These are phyloP conservation scores for Papilio helenus DNA, from an alignment of 1,140 invertebrate genomes.

Conservation along the genomic window DNA sequence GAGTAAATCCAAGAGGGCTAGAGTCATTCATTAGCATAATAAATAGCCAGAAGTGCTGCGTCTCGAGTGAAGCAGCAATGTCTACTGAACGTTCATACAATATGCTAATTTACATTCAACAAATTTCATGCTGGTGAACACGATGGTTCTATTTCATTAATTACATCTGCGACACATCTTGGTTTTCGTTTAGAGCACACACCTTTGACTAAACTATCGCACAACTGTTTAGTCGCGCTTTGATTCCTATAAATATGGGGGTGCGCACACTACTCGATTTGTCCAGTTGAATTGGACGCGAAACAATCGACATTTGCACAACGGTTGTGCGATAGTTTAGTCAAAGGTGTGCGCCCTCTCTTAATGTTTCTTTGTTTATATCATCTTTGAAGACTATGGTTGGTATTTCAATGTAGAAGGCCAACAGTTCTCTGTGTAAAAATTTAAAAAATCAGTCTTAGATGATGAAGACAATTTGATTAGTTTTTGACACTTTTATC, in stretches of 20 bases:
- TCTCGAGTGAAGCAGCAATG: conserved; percentile 51
- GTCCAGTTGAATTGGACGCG: no score
- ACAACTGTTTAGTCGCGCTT: no score
- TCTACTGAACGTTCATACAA: conserved; percentile 57
- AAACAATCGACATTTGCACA: no score
- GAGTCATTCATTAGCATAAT: conserved; percentile 70
- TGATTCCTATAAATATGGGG: no score
- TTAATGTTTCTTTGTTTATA: conserved; percentile 1
- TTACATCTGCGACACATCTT: not conserved
- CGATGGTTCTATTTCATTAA: conserved; percentile 13
- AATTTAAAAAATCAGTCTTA: no score
- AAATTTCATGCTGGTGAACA: conserved; percentile 50
- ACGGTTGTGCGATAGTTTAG: no score
- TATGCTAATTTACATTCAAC: conserved; percentile 65
- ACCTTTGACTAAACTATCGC: no score
- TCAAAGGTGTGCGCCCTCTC: no score
- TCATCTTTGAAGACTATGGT: not conserved
- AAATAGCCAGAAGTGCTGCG: conserved; percentile 58
- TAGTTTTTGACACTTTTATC: no score
- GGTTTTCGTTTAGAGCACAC: not conserved
- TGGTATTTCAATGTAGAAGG: not conserved
- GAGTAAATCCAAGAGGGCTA: conserved; percentile 46
- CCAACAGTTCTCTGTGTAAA: not conserved
- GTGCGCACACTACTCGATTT: no score
- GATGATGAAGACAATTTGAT: no score